Conservation (phyloP, 2,797 vertebrate species). For the Lagocephalus sceleratus region DNA sequence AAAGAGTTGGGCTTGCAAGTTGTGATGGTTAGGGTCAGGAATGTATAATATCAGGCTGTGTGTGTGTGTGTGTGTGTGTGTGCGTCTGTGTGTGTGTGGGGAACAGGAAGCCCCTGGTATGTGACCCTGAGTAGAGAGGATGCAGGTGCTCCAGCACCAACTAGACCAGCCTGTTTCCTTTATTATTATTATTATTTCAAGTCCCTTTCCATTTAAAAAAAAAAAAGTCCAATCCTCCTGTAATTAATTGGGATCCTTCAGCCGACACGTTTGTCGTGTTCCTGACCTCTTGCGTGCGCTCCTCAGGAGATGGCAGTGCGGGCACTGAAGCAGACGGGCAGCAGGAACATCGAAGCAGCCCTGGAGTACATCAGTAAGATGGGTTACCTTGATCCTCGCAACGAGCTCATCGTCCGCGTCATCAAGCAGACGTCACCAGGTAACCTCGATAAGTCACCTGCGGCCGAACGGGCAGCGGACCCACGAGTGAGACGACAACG, state of each 20-base stretch:
- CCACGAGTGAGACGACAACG: background rate
- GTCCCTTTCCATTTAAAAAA: background rate
- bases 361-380: slow-evolving; percentile 98
- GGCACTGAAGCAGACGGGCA: slow-evolving; percentile 96
- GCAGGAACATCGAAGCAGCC: slow-evolving; percentile 94
- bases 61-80: no score
- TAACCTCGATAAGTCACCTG: slow-evolving; percentile 36
- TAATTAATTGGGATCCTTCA: background rate
- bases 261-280: background rate
- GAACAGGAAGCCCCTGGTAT: slow-evolving; percentile 54
- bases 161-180: slow-evolving; percentile 8
- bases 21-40: no score
- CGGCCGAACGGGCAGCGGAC: no score
- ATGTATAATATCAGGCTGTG: no score
- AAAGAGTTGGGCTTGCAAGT: no score
- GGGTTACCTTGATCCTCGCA: slow-evolving; percentile 95
- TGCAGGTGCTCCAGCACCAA: slow-evolving; percentile 51
- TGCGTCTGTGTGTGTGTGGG: no score
- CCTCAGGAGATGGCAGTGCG: slow-evolving; percentile 94
- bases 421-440: slow-evolving; percentile 98
- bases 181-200: background rate
- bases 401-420: slow-evolving; percentile 94
- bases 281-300: background rate
- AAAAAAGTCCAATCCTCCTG: background rate
- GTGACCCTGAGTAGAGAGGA: slow-evolving; percentile 53